A percentile compares a stretch with the other conserved stretches of the same genome.
These are phyloP conservation scores for Microtus oregoni DNA, from an alignment of 2,113 vertebrate genomes.

Conservation along the genomic window DNA sequence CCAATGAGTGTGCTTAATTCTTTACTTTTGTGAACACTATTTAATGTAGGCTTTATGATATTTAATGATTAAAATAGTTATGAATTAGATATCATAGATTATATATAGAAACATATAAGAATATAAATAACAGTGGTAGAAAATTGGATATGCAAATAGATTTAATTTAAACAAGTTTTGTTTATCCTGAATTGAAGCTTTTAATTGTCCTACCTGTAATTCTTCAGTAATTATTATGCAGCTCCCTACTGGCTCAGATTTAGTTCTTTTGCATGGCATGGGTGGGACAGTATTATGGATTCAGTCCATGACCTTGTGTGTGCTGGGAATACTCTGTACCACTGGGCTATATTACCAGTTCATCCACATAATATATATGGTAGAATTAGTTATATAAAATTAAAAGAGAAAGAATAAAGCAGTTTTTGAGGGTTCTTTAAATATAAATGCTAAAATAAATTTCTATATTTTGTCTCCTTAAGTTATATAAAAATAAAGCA, in stretches of 20 bases:
- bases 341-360: neutral
- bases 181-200: neutral
- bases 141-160: slow-evolving; percentile 18
- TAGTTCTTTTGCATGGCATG: neutral
- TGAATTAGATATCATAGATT: slow-evolving; percentile 4
- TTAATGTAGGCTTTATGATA: neutral
- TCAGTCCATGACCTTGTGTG: neutral
- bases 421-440: neutral
- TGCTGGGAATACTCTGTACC: neutral
- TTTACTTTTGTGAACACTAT: neutral
- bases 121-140: slow-evolving; percentile 40
- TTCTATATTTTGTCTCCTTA: neutral
- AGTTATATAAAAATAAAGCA: neutral
- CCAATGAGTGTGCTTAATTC: neutral
- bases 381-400: neutral
- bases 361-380: neutral
- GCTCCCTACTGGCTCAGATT: neutral
- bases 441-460: neutral
- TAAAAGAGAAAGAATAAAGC: slow-evolving; percentile 27
- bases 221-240: neutral
- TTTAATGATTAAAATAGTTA: slow-evolving; percentile 7
- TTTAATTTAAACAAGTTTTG: neutral
- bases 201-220: neutral
- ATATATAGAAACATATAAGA: neutral
- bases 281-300: neutral